Conservation (phyloP, 2,888 invertebrate genomes). For the Leptopilina drosophilae region DNA sequence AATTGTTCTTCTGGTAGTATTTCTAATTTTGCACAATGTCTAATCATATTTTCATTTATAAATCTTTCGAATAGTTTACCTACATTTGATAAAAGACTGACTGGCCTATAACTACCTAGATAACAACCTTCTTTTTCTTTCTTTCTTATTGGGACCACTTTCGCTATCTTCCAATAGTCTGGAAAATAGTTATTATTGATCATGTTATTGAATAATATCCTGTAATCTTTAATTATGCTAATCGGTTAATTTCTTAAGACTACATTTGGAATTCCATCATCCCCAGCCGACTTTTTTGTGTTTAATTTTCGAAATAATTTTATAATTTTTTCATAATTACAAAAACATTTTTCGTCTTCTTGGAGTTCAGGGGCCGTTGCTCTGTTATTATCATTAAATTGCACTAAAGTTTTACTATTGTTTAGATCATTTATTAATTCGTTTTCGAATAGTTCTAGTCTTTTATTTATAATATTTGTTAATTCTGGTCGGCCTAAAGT, state of each 20-base stretch:
- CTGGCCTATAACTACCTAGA: slow-evolving; percentile 56
- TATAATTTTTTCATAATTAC: not conserved
- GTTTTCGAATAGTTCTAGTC: too few species aligned
- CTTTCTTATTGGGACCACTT: slow-evolving; percentile 53
- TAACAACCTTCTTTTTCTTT: slow-evolving; percentile 27
- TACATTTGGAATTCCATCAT: slow-evolving; percentile 43
- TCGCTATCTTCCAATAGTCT: slow-evolving; percentile 54
- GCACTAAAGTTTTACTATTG: too few species aligned
- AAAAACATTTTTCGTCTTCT: not conserved
- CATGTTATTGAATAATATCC: slow-evolving; percentile 49
- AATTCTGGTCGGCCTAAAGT: too few species aligned
- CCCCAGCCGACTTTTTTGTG: slow-evolving; percentile 43
- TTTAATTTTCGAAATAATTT: not conserved
- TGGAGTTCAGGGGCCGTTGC: not conserved
- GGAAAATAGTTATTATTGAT: slow-evolving; percentile 63
- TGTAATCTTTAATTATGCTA: slow-evolving; percentile 15
- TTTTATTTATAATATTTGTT: too few species aligned
- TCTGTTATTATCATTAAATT: not conserved
- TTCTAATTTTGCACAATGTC: not conserved
- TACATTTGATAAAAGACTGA: slow-evolving; percentile 57
- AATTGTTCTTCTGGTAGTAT: slow-evolving; percentile 45
- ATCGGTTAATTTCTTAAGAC: slow-evolving; percentile 41
- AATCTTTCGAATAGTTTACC: slow-evolving; percentile 58
- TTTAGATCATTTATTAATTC: too few species aligned
- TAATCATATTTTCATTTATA: slow-evolving; percentile 44